Conservation (phyloP, 2,797 vertebrate genomes). For the Pampus argenteus region DNA sequence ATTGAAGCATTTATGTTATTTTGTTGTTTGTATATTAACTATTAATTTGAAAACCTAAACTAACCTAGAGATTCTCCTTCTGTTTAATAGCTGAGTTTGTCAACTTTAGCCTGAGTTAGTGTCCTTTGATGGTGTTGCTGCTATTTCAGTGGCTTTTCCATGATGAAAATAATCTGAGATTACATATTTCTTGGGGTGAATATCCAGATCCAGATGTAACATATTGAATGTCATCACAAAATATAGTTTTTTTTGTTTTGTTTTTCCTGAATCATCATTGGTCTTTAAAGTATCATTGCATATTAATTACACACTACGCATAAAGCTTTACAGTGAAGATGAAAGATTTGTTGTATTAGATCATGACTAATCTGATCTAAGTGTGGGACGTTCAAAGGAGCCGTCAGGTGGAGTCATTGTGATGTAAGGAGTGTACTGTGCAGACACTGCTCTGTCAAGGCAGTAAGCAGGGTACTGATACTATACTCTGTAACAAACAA, state of each 20-base stretch:
- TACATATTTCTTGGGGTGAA: background rate
- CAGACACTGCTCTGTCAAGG: background rate
- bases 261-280: background rate
- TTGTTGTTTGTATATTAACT: no score
- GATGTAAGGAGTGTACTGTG: slow-evolving; percentile 28
- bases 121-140: background rate
- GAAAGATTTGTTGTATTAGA: background rate
- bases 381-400: background rate
- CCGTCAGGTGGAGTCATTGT: slow-evolving; percentile 19
- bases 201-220: background rate
- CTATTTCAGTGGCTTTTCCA: background rate
- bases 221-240: background rate
- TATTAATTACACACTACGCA: background rate
- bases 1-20: no score
- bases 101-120: background rate
- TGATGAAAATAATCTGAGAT: background rate
- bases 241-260: no score
- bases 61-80: no score
- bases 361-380: background rate
- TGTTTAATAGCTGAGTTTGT: no score
- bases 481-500: background rate
- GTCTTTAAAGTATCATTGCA: background rate
- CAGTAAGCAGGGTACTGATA: background rate
- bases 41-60: no score
- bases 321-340: background rate